Evolutionary conservation across 2,888 invertebrate genomes (phyloP).

Genomic region (Hyposoter dolosus): DNA sequence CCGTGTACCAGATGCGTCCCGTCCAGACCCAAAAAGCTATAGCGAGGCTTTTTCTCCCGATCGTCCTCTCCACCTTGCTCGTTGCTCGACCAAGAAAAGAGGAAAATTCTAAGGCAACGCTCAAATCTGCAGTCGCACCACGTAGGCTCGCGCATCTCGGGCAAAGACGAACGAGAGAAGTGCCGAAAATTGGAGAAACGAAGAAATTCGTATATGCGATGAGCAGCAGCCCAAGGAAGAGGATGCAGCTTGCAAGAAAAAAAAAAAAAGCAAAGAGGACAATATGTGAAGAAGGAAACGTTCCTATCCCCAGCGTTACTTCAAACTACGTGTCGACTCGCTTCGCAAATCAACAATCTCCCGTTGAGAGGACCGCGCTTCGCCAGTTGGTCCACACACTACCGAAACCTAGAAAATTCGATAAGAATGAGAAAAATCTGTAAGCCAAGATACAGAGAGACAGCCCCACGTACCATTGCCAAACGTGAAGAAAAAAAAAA

Average conservation of each 20-base stretch:
- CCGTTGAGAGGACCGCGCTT: slow-evolving; percentile 62
- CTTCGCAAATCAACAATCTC: slow-evolving; percentile 73
- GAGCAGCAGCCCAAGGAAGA: not conserved
- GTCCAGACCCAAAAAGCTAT: slow-evolving; percentile 22
- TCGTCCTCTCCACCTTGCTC: slow-evolving; percentile 53
- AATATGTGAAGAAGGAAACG: slow-evolving; percentile 52
- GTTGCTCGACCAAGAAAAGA: slow-evolving; percentile 54
- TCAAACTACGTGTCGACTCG: slow-evolving; percentile 57
- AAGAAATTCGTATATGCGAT: slow-evolving; percentile 43
- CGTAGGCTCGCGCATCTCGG: slow-evolving; percentile 63
- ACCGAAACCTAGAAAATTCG: slow-evolving; percentile 66
- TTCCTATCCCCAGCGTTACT: slow-evolving; percentile 46
- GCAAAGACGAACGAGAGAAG: slow-evolving; percentile 40
- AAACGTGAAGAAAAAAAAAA: not conserved
- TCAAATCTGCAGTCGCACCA: slow-evolving; percentile 74
- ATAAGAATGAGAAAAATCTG: slow-evolving; percentile 72
- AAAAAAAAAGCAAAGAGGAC: slow-evolving; percentile 31
- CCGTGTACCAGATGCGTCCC: slow-evolving; percentile 56
- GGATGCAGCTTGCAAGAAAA: slow-evolving; percentile 7
- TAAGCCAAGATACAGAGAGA: slow-evolving; percentile 16
- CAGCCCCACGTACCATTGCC: slow-evolving; percentile 37
- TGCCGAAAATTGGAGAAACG: slow-evolving; percentile 67
- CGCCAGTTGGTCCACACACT: slow-evolving; percentile 57
- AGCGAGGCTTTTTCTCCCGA: slow-evolving; percentile 3
- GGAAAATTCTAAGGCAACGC: slow-evolving; percentile 56